Evolutionary conservation across 2,888 invertebrate genomes (phyloP).

Genomic region (Chaetogeoica ovagalla): DNA sequence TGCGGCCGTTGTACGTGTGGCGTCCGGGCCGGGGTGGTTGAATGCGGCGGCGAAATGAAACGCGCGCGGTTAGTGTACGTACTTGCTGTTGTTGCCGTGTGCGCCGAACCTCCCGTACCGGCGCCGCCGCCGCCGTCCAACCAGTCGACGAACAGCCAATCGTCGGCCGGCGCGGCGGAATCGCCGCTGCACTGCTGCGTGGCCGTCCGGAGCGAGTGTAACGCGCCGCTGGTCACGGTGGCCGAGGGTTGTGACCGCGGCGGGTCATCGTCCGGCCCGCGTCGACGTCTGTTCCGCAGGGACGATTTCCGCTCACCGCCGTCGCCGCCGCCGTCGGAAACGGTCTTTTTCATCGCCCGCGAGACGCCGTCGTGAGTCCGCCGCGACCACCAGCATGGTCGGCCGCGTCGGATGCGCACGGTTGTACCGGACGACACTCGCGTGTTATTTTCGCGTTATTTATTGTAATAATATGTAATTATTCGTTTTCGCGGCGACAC

Average conservation of each 20-base stretch:
- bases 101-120: not conserved
- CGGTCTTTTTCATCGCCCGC: conserved; percentile 49
- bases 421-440: not conserved
- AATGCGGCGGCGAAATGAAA: no score
- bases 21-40: no score
- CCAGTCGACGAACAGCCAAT: conserved; percentile 50
- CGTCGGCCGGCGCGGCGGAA: conserved; percentile 17
- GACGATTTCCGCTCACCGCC: conserved; percentile 34
- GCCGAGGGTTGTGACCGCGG: conserved; percentile 11
- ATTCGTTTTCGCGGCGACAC: no score
- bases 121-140: conserved; percentile 17
- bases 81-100: not conserved
- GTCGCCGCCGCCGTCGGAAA: not conserved
- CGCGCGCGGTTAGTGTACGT: not conserved
- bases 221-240: conserved; percentile 46
- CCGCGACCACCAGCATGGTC: conserved; percentile 39
- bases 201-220: conserved; percentile 30
- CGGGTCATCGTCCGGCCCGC: conserved; percentile 19
- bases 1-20: no score
- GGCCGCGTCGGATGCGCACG: conserved; percentile 20
- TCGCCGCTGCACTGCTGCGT: not conserved
- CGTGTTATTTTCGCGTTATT: no score
- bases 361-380: conserved; percentile 37
- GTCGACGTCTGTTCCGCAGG: conserved; percentile 42
- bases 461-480: no score